phyloP scores from a whole-genome alignment of 2,888 invertebrate genomes.

The Herminia tarsipennalis region DNA sequence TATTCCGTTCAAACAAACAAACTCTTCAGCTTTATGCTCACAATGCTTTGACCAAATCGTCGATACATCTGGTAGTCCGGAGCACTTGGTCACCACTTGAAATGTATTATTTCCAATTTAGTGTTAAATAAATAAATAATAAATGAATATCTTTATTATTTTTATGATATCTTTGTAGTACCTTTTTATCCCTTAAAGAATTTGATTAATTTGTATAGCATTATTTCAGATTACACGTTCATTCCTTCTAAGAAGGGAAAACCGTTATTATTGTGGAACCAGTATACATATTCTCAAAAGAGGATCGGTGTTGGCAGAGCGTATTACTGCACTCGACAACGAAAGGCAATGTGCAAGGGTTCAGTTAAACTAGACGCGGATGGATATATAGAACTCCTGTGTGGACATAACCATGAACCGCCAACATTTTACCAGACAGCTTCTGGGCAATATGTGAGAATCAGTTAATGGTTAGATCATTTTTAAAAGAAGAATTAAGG shows the following conservation, averaged over 20 bases:
- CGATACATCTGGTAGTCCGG: no score
- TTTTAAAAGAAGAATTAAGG: no score
- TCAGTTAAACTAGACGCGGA: constrained; percentile 1
- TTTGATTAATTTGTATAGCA: no score
- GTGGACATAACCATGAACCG: constrained; percentile 25
- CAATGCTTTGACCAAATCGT: no score
- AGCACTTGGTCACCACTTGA: no score
- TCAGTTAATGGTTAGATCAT: no score
- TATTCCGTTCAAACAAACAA: no score
- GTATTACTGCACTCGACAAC: constrained; percentile 1
- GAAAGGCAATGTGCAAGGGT: background rate
- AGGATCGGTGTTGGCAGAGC: background rate
- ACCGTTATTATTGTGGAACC: constrained; percentile 41
- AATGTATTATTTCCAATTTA: no score
- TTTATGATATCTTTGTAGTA: no score
- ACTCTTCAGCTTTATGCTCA: no score
- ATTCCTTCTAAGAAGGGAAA: constrained; percentile 32
- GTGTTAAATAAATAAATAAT: background rate
- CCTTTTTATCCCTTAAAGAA: no score
- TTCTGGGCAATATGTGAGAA: background rate
- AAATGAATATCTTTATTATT: no score
- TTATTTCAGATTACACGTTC: constrained; percentile 7
- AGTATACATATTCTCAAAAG: constrained; percentile 46
- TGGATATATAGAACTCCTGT: background rate
- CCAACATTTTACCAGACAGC: constrained; percentile 11